Percentiles rank a stretch among this genome's conserved stretches.
Conservation (phyloP, 2,797 vertebrate genomes). For the Mormyrops attenuatus region DNA sequence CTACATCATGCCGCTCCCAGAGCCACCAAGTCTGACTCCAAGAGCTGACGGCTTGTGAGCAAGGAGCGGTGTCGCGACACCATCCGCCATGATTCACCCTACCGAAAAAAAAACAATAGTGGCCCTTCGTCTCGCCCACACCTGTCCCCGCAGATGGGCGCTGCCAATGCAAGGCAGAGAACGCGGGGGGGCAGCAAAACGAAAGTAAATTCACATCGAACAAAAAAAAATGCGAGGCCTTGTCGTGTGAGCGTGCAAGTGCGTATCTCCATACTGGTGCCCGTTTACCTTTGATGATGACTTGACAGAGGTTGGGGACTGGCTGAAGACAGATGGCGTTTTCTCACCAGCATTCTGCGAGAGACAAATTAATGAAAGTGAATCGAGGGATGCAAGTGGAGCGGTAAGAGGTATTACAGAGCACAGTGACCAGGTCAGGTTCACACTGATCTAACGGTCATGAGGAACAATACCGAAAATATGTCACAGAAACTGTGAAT, state of each 20-base stretch:
- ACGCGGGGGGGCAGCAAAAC: not conserved
- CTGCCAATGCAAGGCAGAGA: not conserved
- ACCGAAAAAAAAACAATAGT: not conserved
- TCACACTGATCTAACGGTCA: not conserved
- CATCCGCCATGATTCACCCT: not conserved
- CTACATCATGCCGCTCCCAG: not conserved
- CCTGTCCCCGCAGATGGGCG: not conserved
- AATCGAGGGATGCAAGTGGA: not conserved
- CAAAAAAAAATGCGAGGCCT: not conserved
- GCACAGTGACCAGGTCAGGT: not conserved
- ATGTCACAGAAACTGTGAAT: not conserved
- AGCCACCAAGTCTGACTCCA: not conserved
- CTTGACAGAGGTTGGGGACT: constrained; percentile 53
- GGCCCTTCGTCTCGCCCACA: not conserved
- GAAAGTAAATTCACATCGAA: not conserved
- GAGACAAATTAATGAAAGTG: not conserved
- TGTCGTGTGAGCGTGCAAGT: not conserved
- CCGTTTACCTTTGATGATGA: constrained; percentile 40
- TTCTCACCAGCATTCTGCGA: constrained; percentile 46
- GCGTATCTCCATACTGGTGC: not conserved
- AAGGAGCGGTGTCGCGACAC: not conserved
- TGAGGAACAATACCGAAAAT: not conserved
- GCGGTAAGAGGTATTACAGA: not conserved
- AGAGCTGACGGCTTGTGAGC: not conserved
- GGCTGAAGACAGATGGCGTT: constrained; percentile 55